phyloP scores from a whole-genome alignment of 2,888 invertebrate genomes.

The Pachycephus smyrnensis region DNA sequence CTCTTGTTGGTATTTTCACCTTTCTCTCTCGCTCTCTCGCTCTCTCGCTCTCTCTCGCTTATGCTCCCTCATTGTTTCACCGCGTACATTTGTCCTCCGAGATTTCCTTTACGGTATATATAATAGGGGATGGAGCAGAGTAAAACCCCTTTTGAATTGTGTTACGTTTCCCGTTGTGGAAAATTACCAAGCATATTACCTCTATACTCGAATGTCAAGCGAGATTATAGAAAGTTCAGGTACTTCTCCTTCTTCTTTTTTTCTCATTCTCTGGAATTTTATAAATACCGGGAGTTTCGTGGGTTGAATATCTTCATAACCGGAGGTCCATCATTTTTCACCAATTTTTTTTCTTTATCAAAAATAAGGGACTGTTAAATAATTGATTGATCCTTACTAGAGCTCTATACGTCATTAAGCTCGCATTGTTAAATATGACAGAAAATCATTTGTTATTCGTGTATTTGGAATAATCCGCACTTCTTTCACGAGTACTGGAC shows the following conservation, averaged over 20 bases:
- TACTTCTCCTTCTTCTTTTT: too few species aligned
- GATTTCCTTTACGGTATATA: background rate
- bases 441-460: too few species aligned
- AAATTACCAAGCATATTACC: background rate
- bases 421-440: too few species aligned
- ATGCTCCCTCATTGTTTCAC: background rate
- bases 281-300: background rate
- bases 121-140: background rate
- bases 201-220: too few species aligned
- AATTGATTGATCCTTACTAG: too few species aligned
- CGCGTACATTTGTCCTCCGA: background rate
- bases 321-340: background rate
- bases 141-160: background rate
- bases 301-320: background rate
- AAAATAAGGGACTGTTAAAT: background rate
- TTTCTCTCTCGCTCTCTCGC: background rate
- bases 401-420: too few species aligned
- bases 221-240: too few species aligned
- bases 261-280: background rate
- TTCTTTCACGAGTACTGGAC: too few species aligned
- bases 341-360: background rate
- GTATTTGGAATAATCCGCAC: too few species aligned
- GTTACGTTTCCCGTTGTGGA: background rate
- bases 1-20: background rate
- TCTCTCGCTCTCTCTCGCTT: background rate